Percentiles rank a stretch among this genome's conserved stretches.
Conservation (phyloP, 2,113 vertebrate species). For the Toxostoma redivivum region DNA sequence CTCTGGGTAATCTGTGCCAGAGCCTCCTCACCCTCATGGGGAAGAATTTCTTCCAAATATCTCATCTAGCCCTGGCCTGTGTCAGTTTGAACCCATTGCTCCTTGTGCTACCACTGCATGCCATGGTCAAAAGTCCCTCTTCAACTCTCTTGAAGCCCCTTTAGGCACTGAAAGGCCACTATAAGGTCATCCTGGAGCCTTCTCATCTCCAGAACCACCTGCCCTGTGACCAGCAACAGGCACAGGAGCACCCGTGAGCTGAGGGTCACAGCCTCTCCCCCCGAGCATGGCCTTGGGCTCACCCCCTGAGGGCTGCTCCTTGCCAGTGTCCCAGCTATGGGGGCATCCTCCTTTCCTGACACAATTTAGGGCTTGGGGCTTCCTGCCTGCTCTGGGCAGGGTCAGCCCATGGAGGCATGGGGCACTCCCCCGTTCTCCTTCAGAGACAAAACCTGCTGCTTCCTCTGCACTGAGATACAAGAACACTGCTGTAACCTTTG, state of each 20-base stretch:
- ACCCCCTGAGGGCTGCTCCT: neutral
- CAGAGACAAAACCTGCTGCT: neutral
- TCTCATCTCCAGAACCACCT: neutral
- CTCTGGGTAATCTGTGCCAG: neutral
- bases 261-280: neutral
- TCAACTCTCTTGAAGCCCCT: neutral
- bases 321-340: rapidly evolving
- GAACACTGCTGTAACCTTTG: neutral
- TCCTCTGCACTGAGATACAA: neutral
- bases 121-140: neutral
- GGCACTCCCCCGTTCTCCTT: neutral
- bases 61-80: neutral
- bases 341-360: neutral
- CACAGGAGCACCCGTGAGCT: neutral
- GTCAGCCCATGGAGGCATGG: rapidly evolving
- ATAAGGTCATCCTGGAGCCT: neutral
- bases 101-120: neutral
- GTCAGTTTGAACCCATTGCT: neutral
- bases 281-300: neutral
- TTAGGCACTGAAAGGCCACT: neutral
- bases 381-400: neutral
- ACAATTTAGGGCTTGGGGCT: rapidly evolving
- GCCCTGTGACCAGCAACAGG: neutral
- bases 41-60: neutral
- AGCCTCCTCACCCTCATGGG: rapidly evolving